Evolutionary conservation across 2,113 vertebrate genomes (phyloP).

Genomic region (Theristicus caerulescens): DNA sequence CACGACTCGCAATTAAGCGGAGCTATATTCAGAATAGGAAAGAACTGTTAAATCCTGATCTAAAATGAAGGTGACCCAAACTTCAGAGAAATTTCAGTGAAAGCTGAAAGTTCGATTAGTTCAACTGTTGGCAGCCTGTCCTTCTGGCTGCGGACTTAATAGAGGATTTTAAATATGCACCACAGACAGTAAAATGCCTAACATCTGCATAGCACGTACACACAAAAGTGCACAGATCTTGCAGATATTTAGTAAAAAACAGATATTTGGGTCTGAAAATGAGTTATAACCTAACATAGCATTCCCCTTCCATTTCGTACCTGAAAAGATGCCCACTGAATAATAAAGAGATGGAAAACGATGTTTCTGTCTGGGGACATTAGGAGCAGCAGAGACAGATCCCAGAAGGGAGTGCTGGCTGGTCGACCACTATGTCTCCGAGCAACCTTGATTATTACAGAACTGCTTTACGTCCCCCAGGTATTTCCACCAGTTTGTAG

Average conservation of each 20-base stretch:
- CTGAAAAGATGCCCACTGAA: not conserved
- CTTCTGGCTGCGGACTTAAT: not conserved
- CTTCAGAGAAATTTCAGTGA: not conserved
- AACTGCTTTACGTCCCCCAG: not conserved
- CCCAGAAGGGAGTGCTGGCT: not conserved
- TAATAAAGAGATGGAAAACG: not conserved
- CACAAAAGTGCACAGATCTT: not conserved
- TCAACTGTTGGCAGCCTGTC: not conserved
- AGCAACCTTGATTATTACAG: slow-evolving; percentile 12
- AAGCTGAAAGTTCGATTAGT: not conserved
- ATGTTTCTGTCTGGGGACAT: not conserved
- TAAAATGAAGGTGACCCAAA: slow-evolving; percentile 37
- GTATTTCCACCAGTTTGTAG: not conserved
- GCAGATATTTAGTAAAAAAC: not conserved
- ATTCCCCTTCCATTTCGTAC: not conserved
- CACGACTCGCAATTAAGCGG: slow-evolving; percentile 9
- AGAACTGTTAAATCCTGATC: slow-evolving; percentile 12
- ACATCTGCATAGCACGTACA: not conserved
- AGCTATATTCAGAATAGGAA: not conserved
- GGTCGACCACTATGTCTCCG: not conserved
- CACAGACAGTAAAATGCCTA: not conserved
- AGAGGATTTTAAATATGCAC: not conserved
- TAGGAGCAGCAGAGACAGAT: not conserved
- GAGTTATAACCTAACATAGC: not conserved
- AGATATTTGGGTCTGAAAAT: not conserved